Evolutionary conservation across 2,888 invertebrate genomes (phyloP).

Genomic region (Nomada flava): DNA sequence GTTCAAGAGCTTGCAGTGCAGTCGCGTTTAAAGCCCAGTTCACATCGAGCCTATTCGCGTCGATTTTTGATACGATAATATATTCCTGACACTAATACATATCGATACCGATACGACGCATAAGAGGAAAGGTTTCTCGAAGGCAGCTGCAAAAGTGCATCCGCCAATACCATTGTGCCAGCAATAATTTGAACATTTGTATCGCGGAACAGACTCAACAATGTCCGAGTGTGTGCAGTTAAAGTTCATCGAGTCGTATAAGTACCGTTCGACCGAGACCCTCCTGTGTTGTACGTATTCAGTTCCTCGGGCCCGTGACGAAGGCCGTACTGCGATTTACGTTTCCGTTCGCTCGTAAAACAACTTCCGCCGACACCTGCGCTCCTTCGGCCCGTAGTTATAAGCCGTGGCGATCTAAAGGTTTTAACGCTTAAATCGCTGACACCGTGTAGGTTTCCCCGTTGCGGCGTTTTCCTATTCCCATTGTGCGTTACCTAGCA

Average conservation of each 20-base stretch:
- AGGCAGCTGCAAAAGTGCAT: too few relatives aligned
- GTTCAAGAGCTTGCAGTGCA: conserved; percentile 65
- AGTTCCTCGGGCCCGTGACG: conserved; percentile 59
- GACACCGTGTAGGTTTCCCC: background rate
- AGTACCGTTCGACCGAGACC: conserved; percentile 32
- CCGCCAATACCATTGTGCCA: too few relatives aligned
- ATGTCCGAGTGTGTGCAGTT: background rate
- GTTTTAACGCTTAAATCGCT: conserved; percentile 46
- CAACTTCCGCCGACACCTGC: conserved; percentile 71
- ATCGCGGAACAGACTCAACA: background rate
- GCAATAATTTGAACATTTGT: background rate
- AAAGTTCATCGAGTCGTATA: conserved; percentile 30
- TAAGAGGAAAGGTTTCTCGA: too few relatives aligned
- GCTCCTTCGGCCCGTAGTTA: conserved; percentile 50
- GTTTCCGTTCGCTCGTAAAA: conserved; percentile 69
- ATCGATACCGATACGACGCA: too few relatives aligned
- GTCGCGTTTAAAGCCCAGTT: conserved; percentile 52
- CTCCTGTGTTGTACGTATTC: conserved; percentile 32
- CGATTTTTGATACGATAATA: too few relatives aligned
- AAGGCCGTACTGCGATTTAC: conserved; percentile 67
- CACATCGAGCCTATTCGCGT: conserved; percentile 40
- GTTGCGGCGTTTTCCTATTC: too few relatives aligned
- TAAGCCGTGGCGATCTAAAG: conserved; percentile 55
- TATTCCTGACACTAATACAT: background rate
- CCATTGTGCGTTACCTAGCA: background rate